Conservation (phyloP, 2,888 invertebrate genomes). For the Erynnis tages region DNA sequence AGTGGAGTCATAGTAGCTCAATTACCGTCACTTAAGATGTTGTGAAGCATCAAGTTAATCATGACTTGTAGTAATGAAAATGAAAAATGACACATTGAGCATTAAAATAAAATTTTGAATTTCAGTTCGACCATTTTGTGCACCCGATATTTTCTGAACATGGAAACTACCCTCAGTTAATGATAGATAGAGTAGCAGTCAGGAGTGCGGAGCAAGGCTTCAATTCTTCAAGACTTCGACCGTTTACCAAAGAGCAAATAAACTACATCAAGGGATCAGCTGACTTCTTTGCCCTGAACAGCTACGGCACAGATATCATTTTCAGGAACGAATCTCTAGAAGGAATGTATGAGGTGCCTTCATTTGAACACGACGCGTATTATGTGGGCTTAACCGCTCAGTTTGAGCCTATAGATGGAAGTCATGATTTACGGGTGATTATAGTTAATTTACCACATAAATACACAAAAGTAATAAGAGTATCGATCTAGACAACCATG, state of each 20-base stretch:
- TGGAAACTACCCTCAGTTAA: conserved; percentile 82
- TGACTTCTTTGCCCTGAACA: conserved; percentile 76
- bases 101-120: conserved; percentile 29
- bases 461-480: no score
- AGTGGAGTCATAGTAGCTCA: no score
- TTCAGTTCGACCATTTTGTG: conserved; percentile 76
- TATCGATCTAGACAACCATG: no score
- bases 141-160: conserved; percentile 80
- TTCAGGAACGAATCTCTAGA: conserved; percentile 24
- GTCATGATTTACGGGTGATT: conserved; percentile 31
- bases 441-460: no score
- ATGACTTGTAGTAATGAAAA: no score
- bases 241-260: conserved; percentile 57
- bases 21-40: no score
- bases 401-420: conserved; percentile 34
- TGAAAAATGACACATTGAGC: no score
- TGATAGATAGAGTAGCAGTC: conserved; percentile 75
- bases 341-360: conserved; percentile 16
- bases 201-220: conserved; percentile 70
- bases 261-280: conserved; percentile 42
- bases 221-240: conserved; percentile 57
- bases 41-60: no score
- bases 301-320: conserved; percentile 73
- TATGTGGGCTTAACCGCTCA: conserved; percentile 29
- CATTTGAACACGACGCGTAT: conserved; percentile 19